These are phyloP conservation scores for Hyphantria cunea DNA, from an alignment of 1,140 invertebrate species.

Conservation along the genomic window DNA sequence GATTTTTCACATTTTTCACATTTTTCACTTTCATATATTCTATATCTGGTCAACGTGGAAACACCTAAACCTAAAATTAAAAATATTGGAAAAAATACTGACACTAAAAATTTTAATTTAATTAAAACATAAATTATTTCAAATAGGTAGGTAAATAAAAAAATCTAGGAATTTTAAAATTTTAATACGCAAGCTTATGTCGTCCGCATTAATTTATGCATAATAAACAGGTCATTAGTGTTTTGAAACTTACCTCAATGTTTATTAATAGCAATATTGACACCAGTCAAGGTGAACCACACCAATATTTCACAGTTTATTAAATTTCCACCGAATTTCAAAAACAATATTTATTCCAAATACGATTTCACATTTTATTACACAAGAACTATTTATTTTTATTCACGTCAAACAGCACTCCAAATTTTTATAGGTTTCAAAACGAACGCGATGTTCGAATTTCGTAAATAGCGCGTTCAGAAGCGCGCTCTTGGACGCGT, in stretches of 20 bases:
- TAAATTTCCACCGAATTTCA: constrained; percentile 5
- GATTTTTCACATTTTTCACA: no score
- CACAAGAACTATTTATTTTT: constrained; percentile 9
- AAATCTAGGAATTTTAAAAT: no score
- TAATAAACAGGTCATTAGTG: background rate
- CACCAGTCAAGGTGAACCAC: constrained; percentile 26
- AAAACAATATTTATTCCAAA: constrained; percentile 9
- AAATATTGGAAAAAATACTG: no score
- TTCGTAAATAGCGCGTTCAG: constrained; percentile 19
- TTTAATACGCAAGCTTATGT: no score
- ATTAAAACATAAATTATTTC: no score
- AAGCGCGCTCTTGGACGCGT: constrained; percentile 1
- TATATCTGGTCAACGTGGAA: no score
- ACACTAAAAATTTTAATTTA: no score
- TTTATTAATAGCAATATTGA: constrained; percentile 10
- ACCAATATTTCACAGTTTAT: constrained; percentile 24
- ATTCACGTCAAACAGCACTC: constrained; percentile 7
- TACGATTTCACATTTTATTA: background rate
- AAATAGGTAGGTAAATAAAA: no score
- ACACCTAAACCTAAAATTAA: no score
- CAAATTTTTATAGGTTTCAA: constrained; percentile 5
- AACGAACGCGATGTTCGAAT: constrained; percentile 11
- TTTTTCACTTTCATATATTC: no score
- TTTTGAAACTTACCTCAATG: background rate
- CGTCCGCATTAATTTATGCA: no score